phyloP scores from a whole-genome alignment of 2,113 vertebrate genomes.

The Ciconia maguari region DNA sequence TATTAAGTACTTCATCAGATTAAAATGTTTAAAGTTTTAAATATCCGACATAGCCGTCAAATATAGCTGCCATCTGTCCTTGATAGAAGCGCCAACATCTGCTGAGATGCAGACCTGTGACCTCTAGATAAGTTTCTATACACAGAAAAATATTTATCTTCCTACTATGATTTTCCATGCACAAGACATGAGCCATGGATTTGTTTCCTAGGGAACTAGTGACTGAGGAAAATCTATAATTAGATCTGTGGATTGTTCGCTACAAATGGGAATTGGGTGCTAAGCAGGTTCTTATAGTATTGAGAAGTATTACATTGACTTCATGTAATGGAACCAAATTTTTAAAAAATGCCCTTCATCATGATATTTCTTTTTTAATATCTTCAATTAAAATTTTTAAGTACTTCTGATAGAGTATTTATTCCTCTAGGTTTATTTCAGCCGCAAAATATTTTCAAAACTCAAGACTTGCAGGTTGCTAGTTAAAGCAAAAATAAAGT shows the following conservation, averaged over 20 bases:
- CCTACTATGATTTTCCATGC: conserved; percentile 75
- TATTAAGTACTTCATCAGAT: not conserved
- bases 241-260: conserved; percentile 78
- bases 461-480: not conserved
- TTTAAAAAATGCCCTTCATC: not conserved
- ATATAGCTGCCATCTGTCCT: conserved; percentile 7
- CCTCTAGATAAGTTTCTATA: conserved; percentile 77
- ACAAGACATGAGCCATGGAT: conserved; percentile 71
- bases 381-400: not conserved
- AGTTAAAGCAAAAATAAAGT: not conserved
- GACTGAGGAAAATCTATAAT: conserved; percentile 83
- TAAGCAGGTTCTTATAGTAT: conserved; percentile 64
- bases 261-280: conserved; percentile 70
- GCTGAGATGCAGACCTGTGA: conserved; percentile 69
- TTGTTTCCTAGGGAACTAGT: conserved; percentile 80
- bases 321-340: not conserved
- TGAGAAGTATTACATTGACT: conserved; percentile 34
- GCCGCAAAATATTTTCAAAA: not conserved
- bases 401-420: not conserved
- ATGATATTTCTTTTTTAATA: not conserved
- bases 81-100: conserved; percentile 47
- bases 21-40: not conserved
- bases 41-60: conserved; percentile 13
- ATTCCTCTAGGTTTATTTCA: not conserved
- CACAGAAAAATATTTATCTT: conserved; percentile 73